These are phyloP conservation scores for Coelogynopora nodosa DNA, from an alignment of 2,888 invertebrate genomes.

Conservation along the genomic window DNA sequence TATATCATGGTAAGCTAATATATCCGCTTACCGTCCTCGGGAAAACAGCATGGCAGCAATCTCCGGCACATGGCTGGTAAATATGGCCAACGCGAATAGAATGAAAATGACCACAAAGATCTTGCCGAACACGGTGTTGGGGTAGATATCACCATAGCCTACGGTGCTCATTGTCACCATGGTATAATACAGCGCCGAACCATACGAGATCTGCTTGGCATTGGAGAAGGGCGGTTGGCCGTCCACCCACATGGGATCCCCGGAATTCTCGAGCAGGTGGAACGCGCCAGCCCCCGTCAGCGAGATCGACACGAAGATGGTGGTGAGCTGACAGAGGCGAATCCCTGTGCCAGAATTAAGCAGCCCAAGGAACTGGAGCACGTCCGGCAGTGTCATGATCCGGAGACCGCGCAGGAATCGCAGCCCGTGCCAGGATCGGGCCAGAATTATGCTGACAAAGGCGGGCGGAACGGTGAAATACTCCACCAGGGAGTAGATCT, in stretches of 20 bases:
- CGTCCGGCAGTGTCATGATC: conserved; percentile 99
- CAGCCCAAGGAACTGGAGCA: conserved; percentile 99
- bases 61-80: conserved; percentile 99
- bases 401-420: conserved; percentile 98
- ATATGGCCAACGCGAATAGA: conserved; percentile 99
- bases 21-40: conserved; percentile 93
- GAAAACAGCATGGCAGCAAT: conserved; percentile 99
- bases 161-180: conserved; percentile 99
- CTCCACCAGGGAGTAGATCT: conserved; percentile 99
- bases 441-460: conserved; percentile 99
- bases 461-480: conserved; percentile 99
- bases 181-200: conserved; percentile 99
- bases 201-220: conserved; percentile 74
- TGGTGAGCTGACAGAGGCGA: conserved; percentile 97
- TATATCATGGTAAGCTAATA: not conserved
- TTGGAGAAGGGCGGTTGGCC: conserved; percentile 68
- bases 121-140: conserved; percentile 93
- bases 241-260: conserved; percentile 71
- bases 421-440: conserved; percentile 99
- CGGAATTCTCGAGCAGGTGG: conserved; percentile 99
- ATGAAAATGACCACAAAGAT: conserved; percentile 99
- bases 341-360: conserved; percentile 99
- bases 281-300: conserved; percentile 98
- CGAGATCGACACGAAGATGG: conserved; percentile 99
- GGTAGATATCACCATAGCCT: conserved; percentile 98